Percentiles rank a stretch among this genome's conserved stretches.
Conservation (phyloP, 2,113 vertebrate genomes). For the Seriola aureovittata region DNA sequence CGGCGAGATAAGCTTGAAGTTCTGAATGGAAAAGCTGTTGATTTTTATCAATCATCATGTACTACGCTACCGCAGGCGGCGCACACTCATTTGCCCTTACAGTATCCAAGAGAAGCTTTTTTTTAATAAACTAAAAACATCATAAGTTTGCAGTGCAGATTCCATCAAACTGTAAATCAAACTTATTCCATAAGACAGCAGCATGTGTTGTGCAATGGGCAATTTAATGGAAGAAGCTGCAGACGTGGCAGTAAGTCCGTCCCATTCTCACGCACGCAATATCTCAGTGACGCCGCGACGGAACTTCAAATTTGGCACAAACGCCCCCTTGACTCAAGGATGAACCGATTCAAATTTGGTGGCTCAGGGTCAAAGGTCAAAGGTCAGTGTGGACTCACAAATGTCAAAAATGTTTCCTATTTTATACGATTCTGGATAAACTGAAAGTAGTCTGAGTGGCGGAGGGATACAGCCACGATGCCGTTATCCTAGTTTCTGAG, state of each 20-base stretch:
- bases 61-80: neutral
- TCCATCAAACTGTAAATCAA: neutral
- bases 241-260: too few species aligned
- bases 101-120: neutral
- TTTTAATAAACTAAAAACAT: conserved; percentile 13
- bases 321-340: too few species aligned
- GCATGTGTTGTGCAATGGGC: neutral
- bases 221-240: neutral
- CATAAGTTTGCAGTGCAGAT: neutral
- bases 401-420: too few species aligned
- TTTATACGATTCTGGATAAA: too few species aligned
- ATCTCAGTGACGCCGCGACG: too few species aligned
- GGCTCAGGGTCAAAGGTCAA: too few species aligned
- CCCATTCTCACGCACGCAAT: too few species aligned
- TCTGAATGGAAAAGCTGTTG: conserved; percentile 20
- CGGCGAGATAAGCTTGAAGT: neutral
- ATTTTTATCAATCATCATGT: neutral
- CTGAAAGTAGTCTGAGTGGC: too few species aligned
- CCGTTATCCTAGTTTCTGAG: neutral
- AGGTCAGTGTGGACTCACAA: too few species aligned
- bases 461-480: too few species aligned
- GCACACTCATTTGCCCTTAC: neutral
- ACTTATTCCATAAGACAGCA: conserved; percentile 9
- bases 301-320: too few species aligned
- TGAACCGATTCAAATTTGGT: too few species aligned